Evolutionary conservation across 2,888 invertebrate genomes (phyloP).

Genomic region (Oeneis ivallda): DNA sequence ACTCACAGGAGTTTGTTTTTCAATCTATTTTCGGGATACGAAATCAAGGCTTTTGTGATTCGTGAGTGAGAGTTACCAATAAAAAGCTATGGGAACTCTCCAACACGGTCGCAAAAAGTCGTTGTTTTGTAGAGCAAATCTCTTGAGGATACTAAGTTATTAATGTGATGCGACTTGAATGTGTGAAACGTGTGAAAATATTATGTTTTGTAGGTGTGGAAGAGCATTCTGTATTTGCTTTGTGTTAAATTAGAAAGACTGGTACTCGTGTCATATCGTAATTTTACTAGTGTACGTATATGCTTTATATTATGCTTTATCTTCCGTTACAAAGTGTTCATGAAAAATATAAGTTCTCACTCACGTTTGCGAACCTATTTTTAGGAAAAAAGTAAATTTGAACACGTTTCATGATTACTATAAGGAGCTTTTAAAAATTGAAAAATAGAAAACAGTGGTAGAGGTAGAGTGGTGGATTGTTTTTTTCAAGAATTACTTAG

Average conservation of each 20-base stretch:
- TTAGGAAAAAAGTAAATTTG: too few species aligned
- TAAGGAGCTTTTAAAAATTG: too few species aligned
- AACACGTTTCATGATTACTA: too few species aligned
- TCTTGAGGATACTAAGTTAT: background rate
- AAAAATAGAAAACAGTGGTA: too few species aligned
- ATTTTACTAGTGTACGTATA: too few species aligned
- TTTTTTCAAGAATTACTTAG: too few species aligned
- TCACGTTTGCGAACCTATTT: too few species aligned
- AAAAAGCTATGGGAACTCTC: conserved; percentile 8
- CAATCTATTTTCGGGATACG: conserved; percentile 65
- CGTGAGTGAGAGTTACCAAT: conserved; percentile 18
- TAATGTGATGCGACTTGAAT: background rate
- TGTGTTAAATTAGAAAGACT: too few species aligned
- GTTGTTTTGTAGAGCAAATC: background rate
- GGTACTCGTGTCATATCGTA: too few species aligned
- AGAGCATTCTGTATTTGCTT: background rate
- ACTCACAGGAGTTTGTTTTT: conserved; percentile 55
- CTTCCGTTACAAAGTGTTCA: too few species aligned
- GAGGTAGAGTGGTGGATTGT: too few species aligned
- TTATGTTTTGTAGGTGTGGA: background rate
- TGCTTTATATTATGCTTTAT: background rate
- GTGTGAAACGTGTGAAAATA: background rate
- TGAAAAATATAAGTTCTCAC: too few species aligned
- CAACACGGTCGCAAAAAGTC: background rate
- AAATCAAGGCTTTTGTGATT: conserved; percentile 31